These are phyloP conservation scores for Leucosticte australis DNA, from an alignment of 2,113 vertebrate species.

Conservation along the genomic window DNA sequence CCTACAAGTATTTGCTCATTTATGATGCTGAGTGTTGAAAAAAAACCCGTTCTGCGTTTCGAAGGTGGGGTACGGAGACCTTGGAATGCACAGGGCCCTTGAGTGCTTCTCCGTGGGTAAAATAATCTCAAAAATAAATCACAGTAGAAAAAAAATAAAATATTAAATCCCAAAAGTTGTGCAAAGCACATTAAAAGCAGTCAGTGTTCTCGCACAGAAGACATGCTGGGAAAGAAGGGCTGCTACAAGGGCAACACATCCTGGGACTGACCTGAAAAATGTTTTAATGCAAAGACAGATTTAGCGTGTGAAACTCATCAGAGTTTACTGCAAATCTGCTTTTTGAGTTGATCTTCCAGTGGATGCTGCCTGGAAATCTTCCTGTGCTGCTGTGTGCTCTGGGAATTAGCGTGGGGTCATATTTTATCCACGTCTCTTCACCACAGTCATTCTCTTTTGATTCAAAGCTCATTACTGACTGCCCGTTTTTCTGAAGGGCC, in stretches of 20 bases:
- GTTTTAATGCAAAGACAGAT: background rate
- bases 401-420: background rate
- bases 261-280: background rate
- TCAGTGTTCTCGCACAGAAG: background rate
- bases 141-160: background rate
- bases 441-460: background rate
- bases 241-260: accelerated
- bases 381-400: background rate
- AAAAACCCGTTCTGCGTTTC: accelerated
- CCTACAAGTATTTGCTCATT: background rate
- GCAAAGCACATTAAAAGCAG: background rate
- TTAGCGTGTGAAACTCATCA: background rate
- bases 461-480: background rate
- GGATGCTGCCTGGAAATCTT: background rate
- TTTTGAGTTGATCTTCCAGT: background rate
- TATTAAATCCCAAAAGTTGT: background rate
- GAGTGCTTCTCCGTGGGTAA: background rate
- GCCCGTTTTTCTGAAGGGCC: background rate
- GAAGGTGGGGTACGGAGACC: background rate
- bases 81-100: background rate
- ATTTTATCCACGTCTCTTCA: background rate
- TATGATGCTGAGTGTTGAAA: background rate
- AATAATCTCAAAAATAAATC: background rate
- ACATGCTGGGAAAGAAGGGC: accelerated
- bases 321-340: background rate